phyloP scores from a whole-genome alignment of 2,797 vertebrate genomes.

The Hipposideros larvatus region DNA sequence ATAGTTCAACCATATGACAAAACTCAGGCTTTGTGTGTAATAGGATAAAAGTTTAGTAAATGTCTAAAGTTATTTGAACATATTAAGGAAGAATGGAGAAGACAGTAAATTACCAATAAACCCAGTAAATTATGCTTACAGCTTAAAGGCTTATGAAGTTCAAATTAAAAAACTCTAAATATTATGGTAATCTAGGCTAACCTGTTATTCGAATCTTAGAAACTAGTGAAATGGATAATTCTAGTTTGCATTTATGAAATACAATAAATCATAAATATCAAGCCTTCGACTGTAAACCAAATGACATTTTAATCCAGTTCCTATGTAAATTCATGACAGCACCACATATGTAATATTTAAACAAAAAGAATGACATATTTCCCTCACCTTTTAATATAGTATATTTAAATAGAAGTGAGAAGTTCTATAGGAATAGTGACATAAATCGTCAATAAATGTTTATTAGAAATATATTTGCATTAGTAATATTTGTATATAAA shows the following conservation, averaged over 20 bases:
- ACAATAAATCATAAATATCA: neutral
- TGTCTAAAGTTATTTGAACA: neutral
- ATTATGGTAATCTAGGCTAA: neutral
- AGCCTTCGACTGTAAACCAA: neutral
- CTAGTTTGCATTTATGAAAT: neutral
- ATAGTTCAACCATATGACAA: neutral
- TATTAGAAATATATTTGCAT: conserved; percentile 11
- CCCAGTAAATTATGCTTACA: neutral
- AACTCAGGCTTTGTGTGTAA: neutral
- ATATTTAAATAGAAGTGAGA: conserved; percentile 19
- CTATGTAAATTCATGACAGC: neutral
- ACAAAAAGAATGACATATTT: neutral
- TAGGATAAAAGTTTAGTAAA: neutral
- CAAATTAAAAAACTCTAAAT: neutral
- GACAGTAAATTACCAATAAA: neutral
- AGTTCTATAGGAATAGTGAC: neutral
- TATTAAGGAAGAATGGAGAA: neutral
- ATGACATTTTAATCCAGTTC: neutral
- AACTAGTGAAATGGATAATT: neutral
- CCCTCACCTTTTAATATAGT: neutral
- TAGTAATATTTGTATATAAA: neutral
- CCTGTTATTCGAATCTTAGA: neutral
- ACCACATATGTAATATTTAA: neutral
- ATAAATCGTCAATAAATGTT: neutral
- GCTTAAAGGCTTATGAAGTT: neutral